These are phyloP conservation scores for Halcyon smyrnensis DNA, from an alignment of 2,797 vertebrate genomes.

Conservation along the genomic window DNA sequence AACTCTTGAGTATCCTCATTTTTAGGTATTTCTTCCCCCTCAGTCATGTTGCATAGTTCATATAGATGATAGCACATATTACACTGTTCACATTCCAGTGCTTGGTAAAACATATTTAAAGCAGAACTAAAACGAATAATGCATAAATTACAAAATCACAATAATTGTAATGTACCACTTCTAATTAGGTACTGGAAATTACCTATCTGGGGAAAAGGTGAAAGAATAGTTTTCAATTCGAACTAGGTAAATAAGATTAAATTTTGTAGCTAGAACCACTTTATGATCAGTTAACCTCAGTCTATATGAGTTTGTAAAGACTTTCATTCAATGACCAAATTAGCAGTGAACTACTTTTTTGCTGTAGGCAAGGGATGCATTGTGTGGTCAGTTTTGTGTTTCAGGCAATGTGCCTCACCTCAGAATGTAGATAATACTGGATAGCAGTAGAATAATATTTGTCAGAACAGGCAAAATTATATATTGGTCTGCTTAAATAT, in stretches of 20 bases:
- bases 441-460: not conserved
- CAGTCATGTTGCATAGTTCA: not conserved
- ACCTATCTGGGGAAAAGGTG: not conserved
- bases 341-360: not conserved
- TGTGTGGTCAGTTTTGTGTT: not conserved
- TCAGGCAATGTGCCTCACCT: not conserved
- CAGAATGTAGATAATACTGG: not conserved
- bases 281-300: not conserved
- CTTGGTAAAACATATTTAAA: not conserved
- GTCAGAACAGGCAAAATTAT: not conserved
- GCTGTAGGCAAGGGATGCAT: not conserved
- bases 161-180: not conserved
- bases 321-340: not conserved
- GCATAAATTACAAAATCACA: not conserved
- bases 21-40: not conserved
- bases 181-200: not conserved
- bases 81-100: not conserved
- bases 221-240: not conserved
- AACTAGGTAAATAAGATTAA: not conserved
- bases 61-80: not conserved
- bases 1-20: not conserved
- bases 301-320: not conserved
- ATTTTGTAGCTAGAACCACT: not conserved
- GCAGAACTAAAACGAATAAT: not conserved
- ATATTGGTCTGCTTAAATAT: not conserved